These are phyloP conservation scores for Cabera pusaria DNA, from an alignment of 2,888 invertebrate species.

Conservation along the genomic window DNA sequence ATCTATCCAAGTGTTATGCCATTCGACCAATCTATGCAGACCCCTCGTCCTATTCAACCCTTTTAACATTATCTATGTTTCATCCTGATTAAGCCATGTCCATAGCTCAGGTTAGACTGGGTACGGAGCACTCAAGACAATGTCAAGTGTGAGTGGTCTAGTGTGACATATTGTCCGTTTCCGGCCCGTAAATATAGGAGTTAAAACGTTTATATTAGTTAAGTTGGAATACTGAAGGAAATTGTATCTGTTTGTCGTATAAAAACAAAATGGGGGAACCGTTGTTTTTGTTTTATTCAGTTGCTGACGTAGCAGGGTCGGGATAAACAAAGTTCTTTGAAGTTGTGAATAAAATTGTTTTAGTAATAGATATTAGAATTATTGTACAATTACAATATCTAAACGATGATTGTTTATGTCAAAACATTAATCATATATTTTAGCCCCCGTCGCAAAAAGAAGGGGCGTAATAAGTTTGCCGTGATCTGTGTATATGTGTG, in stretches of 20 bases:
- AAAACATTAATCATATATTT: too few relatives aligned
- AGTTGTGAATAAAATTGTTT: too few relatives aligned
- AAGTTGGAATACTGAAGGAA: conserved; percentile 26
- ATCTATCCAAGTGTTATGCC: conserved; percentile 57
- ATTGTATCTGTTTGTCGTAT: conserved; percentile 16
- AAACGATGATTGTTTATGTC: too few relatives aligned
- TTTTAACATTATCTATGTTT: conserved; percentile 6
- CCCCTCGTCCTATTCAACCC: conserved; percentile 26
- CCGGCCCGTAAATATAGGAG: conserved; percentile 52
- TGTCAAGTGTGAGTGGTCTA: conserved; percentile 42
- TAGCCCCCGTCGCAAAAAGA: too few relatives aligned
- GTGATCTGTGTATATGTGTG: too few relatives aligned
- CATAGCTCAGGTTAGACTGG: conserved; percentile 42
- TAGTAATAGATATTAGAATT: too few relatives aligned
- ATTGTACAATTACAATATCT: too few relatives aligned
- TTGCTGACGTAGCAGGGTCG: conserved; percentile 1
- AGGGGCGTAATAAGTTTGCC: too few relatives aligned
- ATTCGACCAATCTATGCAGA: conserved; percentile 38
- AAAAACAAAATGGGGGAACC: conserved; percentile 16
- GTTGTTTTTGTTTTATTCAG: conserved; percentile 15
- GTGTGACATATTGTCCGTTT: conserved; percentile 57
- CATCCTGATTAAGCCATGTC: conserved; percentile 25
- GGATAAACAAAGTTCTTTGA: conserved; percentile 3
- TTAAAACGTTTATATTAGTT: conserved; percentile 45
- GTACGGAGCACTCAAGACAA: conserved; percentile 34